Conservation (phyloP, 2,888 invertebrate species). For the Cantharis rufa region DNA sequence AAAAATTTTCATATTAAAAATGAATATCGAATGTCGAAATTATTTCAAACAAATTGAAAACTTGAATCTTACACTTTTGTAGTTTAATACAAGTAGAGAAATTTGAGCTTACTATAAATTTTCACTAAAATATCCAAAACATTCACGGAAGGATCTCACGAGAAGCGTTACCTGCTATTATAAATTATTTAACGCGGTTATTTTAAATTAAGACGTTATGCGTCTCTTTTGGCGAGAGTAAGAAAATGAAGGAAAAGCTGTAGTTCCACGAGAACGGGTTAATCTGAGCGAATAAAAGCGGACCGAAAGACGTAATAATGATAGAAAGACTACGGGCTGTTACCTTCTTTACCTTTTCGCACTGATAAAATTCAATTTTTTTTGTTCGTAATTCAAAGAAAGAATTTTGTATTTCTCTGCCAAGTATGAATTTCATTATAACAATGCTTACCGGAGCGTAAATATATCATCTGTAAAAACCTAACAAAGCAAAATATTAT, state of each 20-base stretch:
- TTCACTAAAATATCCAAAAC: slow-evolving; percentile 36
- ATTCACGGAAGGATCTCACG: slow-evolving; percentile 37
- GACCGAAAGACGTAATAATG: slow-evolving; percentile 38
- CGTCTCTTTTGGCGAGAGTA: slow-evolving; percentile 29
- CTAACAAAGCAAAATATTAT: slow-evolving; percentile 5
- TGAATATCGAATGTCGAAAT: no score
- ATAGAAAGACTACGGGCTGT: slow-evolving; percentile 32
- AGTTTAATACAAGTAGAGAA: slow-evolving; percentile 3
- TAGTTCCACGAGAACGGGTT: slow-evolving; percentile 32
- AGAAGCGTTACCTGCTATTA: slow-evolving; percentile 42
- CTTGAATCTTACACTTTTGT: slow-evolving; percentile 4
- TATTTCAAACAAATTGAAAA: not conserved
- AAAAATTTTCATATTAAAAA: no score
- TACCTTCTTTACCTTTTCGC: slow-evolving; percentile 26
- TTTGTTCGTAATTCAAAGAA: slow-evolving; percentile 31
- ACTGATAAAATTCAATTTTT: slow-evolving; percentile 22
- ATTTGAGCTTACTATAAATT: slow-evolving; percentile 37
- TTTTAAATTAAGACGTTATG: slow-evolving; percentile 44
- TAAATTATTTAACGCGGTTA: slow-evolving; percentile 46
- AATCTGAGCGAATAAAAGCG: slow-evolving; percentile 35
- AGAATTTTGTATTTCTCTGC: slow-evolving; percentile 22
- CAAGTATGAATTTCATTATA: slow-evolving; percentile 29
- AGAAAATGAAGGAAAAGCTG: slow-evolving; percentile 15
- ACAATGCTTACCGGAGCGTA: slow-evolving; percentile 28
- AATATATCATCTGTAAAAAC: slow-evolving; percentile 9